These are phyloP conservation scores for Brenthis daphne DNA, from an alignment of 2,888 invertebrate species.

Conservation along the genomic window DNA sequence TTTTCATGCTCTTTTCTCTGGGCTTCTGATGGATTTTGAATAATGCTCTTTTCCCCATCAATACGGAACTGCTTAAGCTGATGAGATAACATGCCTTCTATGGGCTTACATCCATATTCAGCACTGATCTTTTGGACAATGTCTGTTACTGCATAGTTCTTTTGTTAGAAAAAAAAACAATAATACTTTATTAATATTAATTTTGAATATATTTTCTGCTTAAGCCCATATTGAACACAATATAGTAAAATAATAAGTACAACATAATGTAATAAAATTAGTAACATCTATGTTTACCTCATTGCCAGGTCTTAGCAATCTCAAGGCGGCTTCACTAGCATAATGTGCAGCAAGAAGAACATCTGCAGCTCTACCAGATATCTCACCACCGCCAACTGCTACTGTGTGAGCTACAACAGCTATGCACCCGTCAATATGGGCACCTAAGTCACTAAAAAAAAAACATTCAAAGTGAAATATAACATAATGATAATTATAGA, in stretches of 20 bases:
- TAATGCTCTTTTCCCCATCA: slow-evolving; percentile 94
- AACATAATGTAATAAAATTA: not conserved
- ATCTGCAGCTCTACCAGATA: slow-evolving; percentile 95
- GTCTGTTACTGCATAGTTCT: slow-evolving; percentile 96
- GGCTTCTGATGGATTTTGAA: slow-evolving; percentile 96
- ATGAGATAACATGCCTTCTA: slow-evolving; percentile 97
- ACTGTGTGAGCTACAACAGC: slow-evolving; percentile 98
- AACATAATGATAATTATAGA: not conserved
- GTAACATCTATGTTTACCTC: slow-evolving; percentile 80
- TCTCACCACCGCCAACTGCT: slow-evolving; percentile 90
- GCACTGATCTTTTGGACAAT: slow-evolving; percentile 96
- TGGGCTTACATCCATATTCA: slow-evolving; percentile 97
- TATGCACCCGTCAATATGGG: slow-evolving; percentile 99
- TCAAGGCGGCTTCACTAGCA: slow-evolving; percentile 96
- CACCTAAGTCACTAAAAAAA: slow-evolving; percentile 94
- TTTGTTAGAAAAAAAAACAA: slow-evolving; percentile 35
- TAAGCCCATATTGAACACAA: too few species aligned
- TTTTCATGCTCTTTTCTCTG: slow-evolving; percentile 99
- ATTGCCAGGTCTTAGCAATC: slow-evolving; percentile 94
- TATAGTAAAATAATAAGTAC: too few species aligned
- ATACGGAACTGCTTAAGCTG: slow-evolving; percentile 98
- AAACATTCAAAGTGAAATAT: slow-evolving; percentile 27
- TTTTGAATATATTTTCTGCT: not conserved
- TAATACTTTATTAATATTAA: not conserved
- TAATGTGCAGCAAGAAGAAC: slow-evolving; percentile 96